phyloP scores from a whole-genome alignment of 2,113 vertebrate species.

The Alectura lathami region DNA sequence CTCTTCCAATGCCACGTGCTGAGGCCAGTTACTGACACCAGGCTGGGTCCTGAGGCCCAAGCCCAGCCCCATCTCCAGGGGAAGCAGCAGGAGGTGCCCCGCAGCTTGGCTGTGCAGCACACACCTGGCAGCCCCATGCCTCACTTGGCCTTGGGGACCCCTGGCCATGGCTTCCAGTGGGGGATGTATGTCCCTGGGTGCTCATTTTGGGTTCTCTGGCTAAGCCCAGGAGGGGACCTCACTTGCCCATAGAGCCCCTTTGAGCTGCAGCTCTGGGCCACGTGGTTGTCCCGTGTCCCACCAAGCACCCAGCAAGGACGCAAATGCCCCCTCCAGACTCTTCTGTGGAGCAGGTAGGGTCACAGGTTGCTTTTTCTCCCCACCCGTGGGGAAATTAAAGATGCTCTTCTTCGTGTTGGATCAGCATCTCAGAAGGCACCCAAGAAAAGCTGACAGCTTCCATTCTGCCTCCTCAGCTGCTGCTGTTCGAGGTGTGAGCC shows the following conservation, averaged over 20 bases:
- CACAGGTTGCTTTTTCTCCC: not conserved
- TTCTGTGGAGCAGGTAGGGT: not conserved
- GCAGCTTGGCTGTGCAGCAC: rapidly evolving
- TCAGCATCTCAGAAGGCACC: not conserved
- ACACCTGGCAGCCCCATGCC: not conserved
- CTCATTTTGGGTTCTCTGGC: not conserved
- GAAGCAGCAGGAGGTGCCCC: not conserved
- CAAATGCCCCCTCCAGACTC: not conserved
- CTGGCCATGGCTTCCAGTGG: not conserved
- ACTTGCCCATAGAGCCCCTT: rapidly evolving
- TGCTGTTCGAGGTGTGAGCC: not conserved
- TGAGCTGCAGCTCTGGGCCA: not conserved
- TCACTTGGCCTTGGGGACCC: rapidly evolving
- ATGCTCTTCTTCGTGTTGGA: not conserved
- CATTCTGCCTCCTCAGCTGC: rapidly evolving
- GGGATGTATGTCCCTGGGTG: not conserved
- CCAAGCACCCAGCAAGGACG: rapidly evolving
- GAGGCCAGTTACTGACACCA: not conserved
- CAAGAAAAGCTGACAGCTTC: not conserved
- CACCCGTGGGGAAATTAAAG: not conserved
- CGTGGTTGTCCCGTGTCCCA: not conserved
- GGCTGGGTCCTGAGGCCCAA: not conserved
- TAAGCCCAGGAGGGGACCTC: not conserved
- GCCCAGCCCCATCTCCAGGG: not conserved
- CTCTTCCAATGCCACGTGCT: rapidly evolving